Evolutionary conservation across 2,113 vertebrate species (phyloP).

Genomic region (Salvator merianae): DNA sequence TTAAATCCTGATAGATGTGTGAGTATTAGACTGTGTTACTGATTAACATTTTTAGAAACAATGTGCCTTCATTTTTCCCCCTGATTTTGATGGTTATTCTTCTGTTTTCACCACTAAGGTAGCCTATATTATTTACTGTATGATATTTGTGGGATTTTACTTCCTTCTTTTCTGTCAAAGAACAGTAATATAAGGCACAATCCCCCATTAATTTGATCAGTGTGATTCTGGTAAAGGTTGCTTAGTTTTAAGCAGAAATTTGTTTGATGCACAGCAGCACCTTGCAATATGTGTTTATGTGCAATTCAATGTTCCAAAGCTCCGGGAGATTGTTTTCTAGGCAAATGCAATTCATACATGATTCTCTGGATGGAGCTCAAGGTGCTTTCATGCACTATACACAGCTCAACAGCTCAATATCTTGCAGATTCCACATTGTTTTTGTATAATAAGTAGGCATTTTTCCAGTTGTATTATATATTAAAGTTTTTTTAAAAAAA

Average conservation of each 20-base stretch:
- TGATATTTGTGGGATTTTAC: too few species aligned
- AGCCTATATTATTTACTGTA: not conserved
- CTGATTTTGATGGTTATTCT: not conserved
- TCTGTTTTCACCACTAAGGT: not conserved
- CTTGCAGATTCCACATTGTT: conserved; percentile 36
- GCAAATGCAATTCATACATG: conserved; percentile 60
- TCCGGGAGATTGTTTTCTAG: not conserved
- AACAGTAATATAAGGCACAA: not conserved
- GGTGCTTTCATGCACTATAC: conserved; percentile 63
- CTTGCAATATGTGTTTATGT: not conserved
- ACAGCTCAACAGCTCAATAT: not conserved
- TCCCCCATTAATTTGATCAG: not conserved
- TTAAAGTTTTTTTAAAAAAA: conserved; percentile 43
- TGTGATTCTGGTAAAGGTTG: not conserved
- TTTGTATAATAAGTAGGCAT: conserved; percentile 13
- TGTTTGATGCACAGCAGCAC: not conserved
- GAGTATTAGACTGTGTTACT: too few species aligned
- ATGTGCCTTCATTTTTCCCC: too few species aligned
- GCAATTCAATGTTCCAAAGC: not conserved
- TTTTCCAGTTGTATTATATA: conserved; percentile 53
- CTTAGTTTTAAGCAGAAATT: not conserved
- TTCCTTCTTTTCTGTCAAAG: not conserved
- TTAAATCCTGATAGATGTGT: too few species aligned
- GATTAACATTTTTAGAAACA: too few species aligned
- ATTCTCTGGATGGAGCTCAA: conserved; percentile 79